These are phyloP conservation scores for Grammomys dolichurus DNA, from an alignment of 2,113 vertebrate species.

Conservation along the genomic window DNA sequence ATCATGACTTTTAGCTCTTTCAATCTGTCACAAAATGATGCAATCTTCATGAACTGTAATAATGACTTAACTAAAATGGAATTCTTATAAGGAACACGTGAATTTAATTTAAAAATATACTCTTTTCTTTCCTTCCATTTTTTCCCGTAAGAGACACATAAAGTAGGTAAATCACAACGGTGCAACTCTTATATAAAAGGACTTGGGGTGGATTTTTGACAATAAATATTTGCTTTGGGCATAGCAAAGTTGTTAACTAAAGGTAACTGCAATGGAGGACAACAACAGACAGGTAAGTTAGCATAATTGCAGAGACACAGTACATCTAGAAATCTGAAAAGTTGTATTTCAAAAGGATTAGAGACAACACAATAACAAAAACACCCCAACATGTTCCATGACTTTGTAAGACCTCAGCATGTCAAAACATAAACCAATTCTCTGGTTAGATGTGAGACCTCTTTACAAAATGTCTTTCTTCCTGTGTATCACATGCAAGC, in stretches of 20 bases:
- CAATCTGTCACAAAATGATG: not conserved
- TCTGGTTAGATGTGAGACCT: not conserved
- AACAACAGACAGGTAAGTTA: not conserved
- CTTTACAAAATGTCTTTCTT: not conserved
- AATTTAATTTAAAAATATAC: not conserved
- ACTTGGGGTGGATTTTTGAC: too few relatives aligned
- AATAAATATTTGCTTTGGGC: not conserved
- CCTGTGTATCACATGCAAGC: not conserved
- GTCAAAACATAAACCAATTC: not conserved
- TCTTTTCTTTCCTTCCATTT: not conserved
- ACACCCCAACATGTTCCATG: not conserved
- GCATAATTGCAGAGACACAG: not conserved
- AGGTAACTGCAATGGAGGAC: not conserved
- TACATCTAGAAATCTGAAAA: not conserved
- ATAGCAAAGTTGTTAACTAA: not conserved
- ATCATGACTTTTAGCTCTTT: not conserved
- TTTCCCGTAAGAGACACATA: not conserved
- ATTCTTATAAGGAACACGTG: not conserved
- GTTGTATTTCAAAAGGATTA: not conserved
- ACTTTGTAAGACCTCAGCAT: not conserved
- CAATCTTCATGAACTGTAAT: not conserved
- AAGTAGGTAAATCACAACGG: not conserved
- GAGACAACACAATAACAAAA: not conserved
- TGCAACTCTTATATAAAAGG: not conserved
- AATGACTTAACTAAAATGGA: not conserved